Evolutionary conservation across 2,113 vertebrate genomes (phyloP), one percentile per base, ranked within the genome.

Genomic region (Hippocampus comes): DNA sequence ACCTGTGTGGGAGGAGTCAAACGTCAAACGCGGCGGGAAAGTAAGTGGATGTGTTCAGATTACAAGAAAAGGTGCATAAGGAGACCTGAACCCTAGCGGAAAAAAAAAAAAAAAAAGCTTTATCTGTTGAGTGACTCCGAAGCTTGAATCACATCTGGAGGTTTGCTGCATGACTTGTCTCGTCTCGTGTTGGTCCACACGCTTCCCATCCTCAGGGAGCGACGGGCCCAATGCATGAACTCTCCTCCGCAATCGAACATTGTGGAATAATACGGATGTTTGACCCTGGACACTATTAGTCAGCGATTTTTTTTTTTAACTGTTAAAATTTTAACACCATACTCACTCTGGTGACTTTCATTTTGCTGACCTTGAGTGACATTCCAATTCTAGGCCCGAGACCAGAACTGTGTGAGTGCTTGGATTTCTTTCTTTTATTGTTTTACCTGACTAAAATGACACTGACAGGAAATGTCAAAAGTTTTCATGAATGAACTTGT

Each of bases 81-180:
- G 20, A 5, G 30, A 59, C 25, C 66, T 20, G 67, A 73, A 21
- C 12, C 25, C 68, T 56, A 67, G 70, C 55, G 27, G 51, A 59
- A 63, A 49, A 48, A 67, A 49, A 60, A 38, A 38, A 38, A 6
- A 38, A 34, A 30, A 27, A 27, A 0, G 25, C 63, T 65, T 71
- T 30, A 73, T 82, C 68, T 57, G 69, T 72, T 69, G 65, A 75
- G 59, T 60, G 78, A 80, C 38, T 67, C 67, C 12, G 27, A 30
- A 68, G 38, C 55, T 55, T 3, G 25, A 1, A 70, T 20, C 69
- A 73, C 73, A 63, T 78, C 70, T 68, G 74, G 55, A 64, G 53
- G 61, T 43, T 70, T 74, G 38, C 63, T 57, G 71, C 59, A 63
- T 43, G 60, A 65, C 67, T 74, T 53, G 42, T 59, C 41, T 61